Evolutionary conservation across 37 sponge, comb jelly and placozoan genomes (phyloP).

Genomic region (Haliclona indistincta): DNA sequence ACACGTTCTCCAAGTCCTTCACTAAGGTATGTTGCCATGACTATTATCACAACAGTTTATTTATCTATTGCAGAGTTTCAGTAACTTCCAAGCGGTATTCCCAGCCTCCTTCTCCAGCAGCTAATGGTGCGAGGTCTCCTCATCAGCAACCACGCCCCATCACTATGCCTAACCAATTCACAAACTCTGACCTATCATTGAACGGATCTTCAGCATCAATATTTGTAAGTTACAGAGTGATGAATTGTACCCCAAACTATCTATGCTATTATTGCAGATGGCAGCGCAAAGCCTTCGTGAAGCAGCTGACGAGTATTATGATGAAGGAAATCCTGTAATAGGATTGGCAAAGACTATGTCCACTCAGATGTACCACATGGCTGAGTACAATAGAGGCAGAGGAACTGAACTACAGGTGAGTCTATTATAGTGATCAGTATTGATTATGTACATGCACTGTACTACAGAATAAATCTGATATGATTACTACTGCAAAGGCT

Average conservation of each 20-base stretch:
- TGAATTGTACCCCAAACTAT: neutral
- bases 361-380: conserved; percentile 82
- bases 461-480: conserved; percentile 63
- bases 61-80: too few relatives aligned
- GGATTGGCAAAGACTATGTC: conserved; percentile 86
- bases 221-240: conserved; percentile 12
- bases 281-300: conserved; percentile 74
- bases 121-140: too few relatives aligned
- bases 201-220: conserved; percentile 53
- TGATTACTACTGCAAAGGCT: conserved; percentile 78
- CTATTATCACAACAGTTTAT: too few relatives aligned
- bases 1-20: too few relatives aligned
- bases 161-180: too few relatives aligned
- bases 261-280: conserved; percentile 19
- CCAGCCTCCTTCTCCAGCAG: too few relatives aligned
- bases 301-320: conserved; percentile 64
- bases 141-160: too few relatives aligned
- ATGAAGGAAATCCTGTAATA: conserved; percentile 75
- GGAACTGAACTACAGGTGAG: conserved; percentile 31
- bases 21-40: too few relatives aligned
- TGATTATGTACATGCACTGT: neutral
- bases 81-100: too few relatives aligned
- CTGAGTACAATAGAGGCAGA: conserved; percentile 58
- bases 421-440: neutral
- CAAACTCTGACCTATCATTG: neutral